Base-by-base conservation (phyloP, 2,797 vertebrate species). In the Morelia viridis region DNA sequence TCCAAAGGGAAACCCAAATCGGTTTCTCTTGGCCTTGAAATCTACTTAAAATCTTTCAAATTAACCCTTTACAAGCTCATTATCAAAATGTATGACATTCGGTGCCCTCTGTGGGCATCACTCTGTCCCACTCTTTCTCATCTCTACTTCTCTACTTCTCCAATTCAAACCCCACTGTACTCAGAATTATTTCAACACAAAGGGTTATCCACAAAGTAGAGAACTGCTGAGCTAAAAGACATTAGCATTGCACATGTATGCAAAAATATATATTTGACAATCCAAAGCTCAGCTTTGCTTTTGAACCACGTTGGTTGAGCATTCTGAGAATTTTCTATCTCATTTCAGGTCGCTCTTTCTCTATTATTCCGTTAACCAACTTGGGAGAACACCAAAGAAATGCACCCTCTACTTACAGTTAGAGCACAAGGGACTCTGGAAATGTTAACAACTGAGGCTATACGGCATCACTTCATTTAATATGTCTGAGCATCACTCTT, bases 361-460 rank as follows among this genome's bases (percentile, higher is more conserved):
- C 0, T 96, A 95, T 96, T 96, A 95, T 96, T 97, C 96, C 90
- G 91, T 96, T 96, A 97, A 96, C 97, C 96, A 95, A 96, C 96
- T 96, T 97, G 96, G 98, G 98, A 98, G 98, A 98, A 98, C 98
- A 99, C 98, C 98, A 99, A 98, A 98, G 98, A 98, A 99, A 99
- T 99, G 99, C 99, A 99, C 98, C 98, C 98, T 98, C 98, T 98
- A 98, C 98, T 98, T 98, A 98, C 97, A 98, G 97, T 98, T 98
- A 92, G 97, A 98, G 98, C 98, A 98, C 98, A 98, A 98, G 98
- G 98, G 97, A 99, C 97, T 98, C 98, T 98, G 98, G 98, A 98
- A 99, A 98, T 97, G 98, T 98, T 98, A 98, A 97, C 98, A 98
- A 97, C 98, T 97, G 98, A 98, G 98, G 98, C 97, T 97, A 97